Evolutionary conservation across 1,140 invertebrate genomes (phyloP), one percentile per base, ranked within the genome.

Genomic region (Triops cancriformis): DNA sequence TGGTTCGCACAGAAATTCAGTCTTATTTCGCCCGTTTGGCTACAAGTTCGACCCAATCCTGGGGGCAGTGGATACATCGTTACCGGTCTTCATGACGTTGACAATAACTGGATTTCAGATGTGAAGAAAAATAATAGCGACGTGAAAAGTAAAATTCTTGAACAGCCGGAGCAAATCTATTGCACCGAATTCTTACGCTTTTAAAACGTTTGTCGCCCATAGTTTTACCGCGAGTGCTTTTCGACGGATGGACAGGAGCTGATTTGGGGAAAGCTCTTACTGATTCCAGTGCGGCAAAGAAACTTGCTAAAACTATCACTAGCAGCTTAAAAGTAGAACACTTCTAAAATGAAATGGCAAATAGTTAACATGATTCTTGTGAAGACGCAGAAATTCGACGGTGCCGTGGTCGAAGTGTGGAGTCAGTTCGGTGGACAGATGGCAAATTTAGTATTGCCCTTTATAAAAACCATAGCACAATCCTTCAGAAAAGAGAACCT

Each of bases 11-110:
- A 90, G 42, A 98, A 98, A 85, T 95, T 98, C 81, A 91, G 91
- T 74, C 91, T 93, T 80, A 89, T 98, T 3, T 96, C 95, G 14
- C 96, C 97, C 4, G 95, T 98, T 0, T 98, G 97, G 96, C 86
- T 98, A 9, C 93, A 97, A 86, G 84, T 97, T 26, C 89, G 89
- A 81, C 83, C 88, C 64, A 90, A 86, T 78, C 87, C 84, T 81
- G 86, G 84, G 45, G 87, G 88, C 76, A 74, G 43, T 31, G 86
- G 86, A 14, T 92, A 91, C 82, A 87, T 89, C 76, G 84, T 94
- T 64, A 88, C 89, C 1, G 91, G 91, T 12, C 87, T 89, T 4
- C 91, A 94, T 84, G 92, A 94, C 86, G 87, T 94, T 78, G 93
- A 97, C 83, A 88, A 89, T 83, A 89, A 90, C n/a, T 95, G 94